Conservation (phyloP, 2,113 vertebrate genomes). For the Macrotus californicus region DNA sequence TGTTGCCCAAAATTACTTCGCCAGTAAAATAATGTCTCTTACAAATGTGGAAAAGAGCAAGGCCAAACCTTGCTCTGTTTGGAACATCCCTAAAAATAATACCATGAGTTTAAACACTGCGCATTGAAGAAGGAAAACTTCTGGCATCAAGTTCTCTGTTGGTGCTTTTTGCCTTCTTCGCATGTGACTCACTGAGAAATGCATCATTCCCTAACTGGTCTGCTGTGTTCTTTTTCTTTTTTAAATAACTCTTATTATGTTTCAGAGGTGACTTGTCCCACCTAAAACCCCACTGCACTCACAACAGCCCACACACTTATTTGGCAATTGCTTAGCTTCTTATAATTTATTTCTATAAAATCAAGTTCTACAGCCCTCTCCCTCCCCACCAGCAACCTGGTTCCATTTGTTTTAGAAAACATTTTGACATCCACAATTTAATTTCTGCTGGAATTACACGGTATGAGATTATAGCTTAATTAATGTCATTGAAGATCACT, state of each 20-base stretch:
- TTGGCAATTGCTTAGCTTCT: background rate
- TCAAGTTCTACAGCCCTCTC: background rate
- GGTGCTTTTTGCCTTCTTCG: background rate
- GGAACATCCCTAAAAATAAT: background rate
- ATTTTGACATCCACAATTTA: background rate
- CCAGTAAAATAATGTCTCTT: background rate
- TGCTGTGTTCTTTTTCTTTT: background rate
- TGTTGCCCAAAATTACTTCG: background rate
- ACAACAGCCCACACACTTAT: background rate
- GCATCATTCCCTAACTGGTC: background rate
- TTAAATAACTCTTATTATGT: background rate
- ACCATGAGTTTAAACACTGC: background rate
- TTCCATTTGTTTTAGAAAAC: background rate
- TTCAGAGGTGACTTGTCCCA: background rate
- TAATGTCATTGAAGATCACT: background rate
- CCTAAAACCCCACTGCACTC: background rate
- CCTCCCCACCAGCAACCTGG: background rate
- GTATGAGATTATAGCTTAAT: background rate
- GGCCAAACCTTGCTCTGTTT: background rate
- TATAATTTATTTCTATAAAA: constrained; percentile 18
- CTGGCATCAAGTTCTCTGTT: no score
- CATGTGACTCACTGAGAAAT: background rate
- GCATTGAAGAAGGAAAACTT: background rate
- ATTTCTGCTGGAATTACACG: background rate
- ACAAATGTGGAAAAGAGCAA: background rate